Base-by-base conservation (phyloP, 1,140 invertebrate species). In the Megathymus violae region DNA sequence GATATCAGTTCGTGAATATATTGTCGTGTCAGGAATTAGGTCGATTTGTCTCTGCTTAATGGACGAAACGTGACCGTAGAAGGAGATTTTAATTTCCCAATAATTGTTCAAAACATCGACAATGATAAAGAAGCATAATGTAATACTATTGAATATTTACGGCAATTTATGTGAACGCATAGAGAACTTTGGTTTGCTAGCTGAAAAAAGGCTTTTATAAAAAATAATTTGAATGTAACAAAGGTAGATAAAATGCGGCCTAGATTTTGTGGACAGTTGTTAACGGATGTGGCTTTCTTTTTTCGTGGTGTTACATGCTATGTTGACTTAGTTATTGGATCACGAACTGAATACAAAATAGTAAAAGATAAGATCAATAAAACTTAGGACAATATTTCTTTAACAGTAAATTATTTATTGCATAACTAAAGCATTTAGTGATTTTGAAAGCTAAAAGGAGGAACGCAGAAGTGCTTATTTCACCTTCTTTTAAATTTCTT, bases 41-140 rank as follows among this genome's bases (percentile, higher is more conserved):
- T 31, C 76, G 80, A 85, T 88, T 88, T 90, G 85, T 88, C 85
- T 90, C 78, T 81, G 54, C 56, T 89, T 89, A 90, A 90, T 88
- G 88, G 78, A 77, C 72, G 71, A 74, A 88, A 90, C 88, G 88
- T 90, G 88, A 90, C 85, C 76, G 74, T 78, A 70, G 66, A 74
- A 71, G 67, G 74, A 69, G 76, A 69, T 78, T n/a, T n/a, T n/a
- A 87, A 89, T 89, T 88, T 88, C 68, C 69, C 71, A 68, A 77
- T 83, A 83, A 88, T 81, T 82, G 76, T 82, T 67, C 73, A 60
- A 77, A 80, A 69, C 75, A 73, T n/a, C n/a, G 73, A 88, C 85
- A 79, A 81, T 82, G 71, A 75, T 77, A 72, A 69, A 58, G 41
- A 56, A 38, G 40, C 13, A 56, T 43, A 27, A 13, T 43, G 51